These are phyloP conservation scores for Mus spicilegus DNA, from an alignment of 2,113 vertebrate genomes.

Conservation along the genomic window DNA sequence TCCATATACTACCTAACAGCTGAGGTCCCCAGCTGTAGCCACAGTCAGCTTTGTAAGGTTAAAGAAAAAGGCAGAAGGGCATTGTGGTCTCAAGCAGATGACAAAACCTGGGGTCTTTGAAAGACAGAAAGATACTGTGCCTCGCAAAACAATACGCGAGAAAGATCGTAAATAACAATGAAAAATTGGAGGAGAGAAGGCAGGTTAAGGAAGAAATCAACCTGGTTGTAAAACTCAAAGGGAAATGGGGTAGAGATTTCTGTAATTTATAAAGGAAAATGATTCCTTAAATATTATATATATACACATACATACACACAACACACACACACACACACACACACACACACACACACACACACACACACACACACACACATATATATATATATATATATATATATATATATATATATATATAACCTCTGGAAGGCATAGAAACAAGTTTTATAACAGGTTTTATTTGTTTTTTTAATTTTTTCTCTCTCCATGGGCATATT, in stretches of 20 bases:
- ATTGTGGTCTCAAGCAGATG: not conserved
- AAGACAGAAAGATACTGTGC: not conserved
- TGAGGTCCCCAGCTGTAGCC: not conserved
- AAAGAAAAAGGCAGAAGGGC: not conserved
- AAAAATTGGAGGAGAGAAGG: not conserved
- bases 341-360: too few species aligned
- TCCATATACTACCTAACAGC: not conserved
- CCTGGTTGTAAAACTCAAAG: not conserved
- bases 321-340: too few species aligned
- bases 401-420: too few species aligned
- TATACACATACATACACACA: too few species aligned
- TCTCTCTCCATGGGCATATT: not conserved
- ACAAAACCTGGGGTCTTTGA: not conserved
- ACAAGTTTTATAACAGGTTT: not conserved
- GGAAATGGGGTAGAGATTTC: not conserved
- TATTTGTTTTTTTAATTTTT: not conserved
- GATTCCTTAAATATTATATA: not conserved
- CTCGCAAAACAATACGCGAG: not conserved
- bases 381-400: too few species aligned
- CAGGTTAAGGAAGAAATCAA: not conserved
- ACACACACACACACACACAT: too few species aligned
- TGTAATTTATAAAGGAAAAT: constrained; percentile 39
- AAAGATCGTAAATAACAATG: not conserved
- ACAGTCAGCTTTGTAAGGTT: not conserved
- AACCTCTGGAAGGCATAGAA: not conserved